Percentiles rank a stretch among this genome's conserved stretches.
phyloP scores from a whole-genome alignment of 2,113 vertebrate genomes.

The Heterotis niloticus region DNA sequence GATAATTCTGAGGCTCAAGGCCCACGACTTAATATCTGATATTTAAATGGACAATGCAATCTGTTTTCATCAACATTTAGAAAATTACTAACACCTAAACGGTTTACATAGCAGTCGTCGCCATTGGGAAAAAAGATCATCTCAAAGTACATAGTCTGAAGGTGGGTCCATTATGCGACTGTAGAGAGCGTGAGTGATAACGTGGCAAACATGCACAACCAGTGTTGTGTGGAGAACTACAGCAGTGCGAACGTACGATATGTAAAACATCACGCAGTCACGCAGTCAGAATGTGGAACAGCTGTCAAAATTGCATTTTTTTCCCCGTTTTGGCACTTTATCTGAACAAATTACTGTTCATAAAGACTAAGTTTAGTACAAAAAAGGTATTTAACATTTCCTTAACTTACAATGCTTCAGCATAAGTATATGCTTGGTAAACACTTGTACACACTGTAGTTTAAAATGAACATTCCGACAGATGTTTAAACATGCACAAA shows the following conservation, averaged over 20 bases:
- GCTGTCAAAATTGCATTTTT: conserved; percentile 64
- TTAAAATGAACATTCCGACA: conserved; percentile 89
- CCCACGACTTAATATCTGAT: conserved; percentile 48
- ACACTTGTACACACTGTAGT: conserved; percentile 82
- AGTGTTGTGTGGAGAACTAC: not conserved
- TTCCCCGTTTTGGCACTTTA: conserved; percentile 92
- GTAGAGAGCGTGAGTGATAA: conserved; percentile 47
- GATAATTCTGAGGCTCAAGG: conserved; percentile 89
- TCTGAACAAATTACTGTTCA: conserved; percentile 84
- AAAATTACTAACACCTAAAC: conserved; percentile 98
- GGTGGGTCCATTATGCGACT: conserved; percentile 15
- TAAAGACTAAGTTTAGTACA: conserved; percentile 81
- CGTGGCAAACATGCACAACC: not conserved
- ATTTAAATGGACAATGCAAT: conserved; percentile 59
- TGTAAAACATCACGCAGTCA: not conserved
- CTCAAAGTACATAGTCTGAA: conserved; percentile 68
- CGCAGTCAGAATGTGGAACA: conserved; percentile 58
- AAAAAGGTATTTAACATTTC: conserved; percentile 74
- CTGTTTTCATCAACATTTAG: conserved; percentile 69
- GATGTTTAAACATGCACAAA: conserved; percentile 92
- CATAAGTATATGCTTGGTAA: conserved; percentile 83
- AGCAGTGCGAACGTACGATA: not conserved
- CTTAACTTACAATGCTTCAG: conserved; percentile 76
- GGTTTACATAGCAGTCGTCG: conserved; percentile 81
- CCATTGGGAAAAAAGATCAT: conserved; percentile 63